Evolutionary conservation across 2,888 invertebrate genomes (phyloP).

Genomic region (Drosophila meridionalis): DNA sequence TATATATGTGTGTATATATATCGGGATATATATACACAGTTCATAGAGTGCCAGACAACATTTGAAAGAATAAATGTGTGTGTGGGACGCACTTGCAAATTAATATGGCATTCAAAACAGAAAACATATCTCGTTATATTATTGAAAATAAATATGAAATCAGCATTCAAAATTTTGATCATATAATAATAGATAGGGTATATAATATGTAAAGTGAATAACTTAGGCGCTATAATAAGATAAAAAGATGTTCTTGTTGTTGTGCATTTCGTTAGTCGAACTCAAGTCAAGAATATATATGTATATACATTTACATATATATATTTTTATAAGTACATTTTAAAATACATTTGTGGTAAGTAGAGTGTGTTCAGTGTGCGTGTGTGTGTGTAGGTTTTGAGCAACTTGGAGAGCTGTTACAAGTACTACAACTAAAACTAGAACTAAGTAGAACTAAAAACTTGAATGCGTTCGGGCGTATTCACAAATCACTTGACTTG

Average conservation of each 20-base stretch:
- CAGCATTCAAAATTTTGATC: slow-evolving; percentile 48
- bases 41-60: slow-evolving; percentile 31
- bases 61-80: slow-evolving; percentile 24
- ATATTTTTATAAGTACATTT: slow-evolving; percentile 52
- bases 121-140: slow-evolving; percentile 39
- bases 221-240: slow-evolving; percentile 61
- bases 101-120: slow-evolving; percentile 55
- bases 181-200: slow-evolving; percentile 35
- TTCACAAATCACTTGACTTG: slow-evolving; percentile 67
- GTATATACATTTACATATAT: slow-evolving; percentile 9
- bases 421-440: slow-evolving; percentile 60
- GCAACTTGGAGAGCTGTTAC: slow-evolving; percentile 71
- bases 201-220: slow-evolving; percentile 37
- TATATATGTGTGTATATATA: slow-evolving; percentile 1
- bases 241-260: slow-evolving; percentile 26
- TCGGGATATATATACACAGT: slow-evolving; percentile 11
- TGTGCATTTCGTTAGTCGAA: slow-evolving; percentile 61
- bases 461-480: slow-evolving; percentile 58
- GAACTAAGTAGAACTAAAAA: slow-evolving; percentile 63
- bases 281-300: slow-evolving; percentile 58
- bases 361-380: slow-evolving; percentile 31
- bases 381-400: slow-evolving; percentile 62
- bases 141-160: slow-evolving; percentile 71
- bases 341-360: slow-evolving; percentile 70
- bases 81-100: slow-evolving; percentile 22